These are phyloP conservation scores for Cephus spinipes DNA, from an alignment of 2,888 invertebrate species.

Conservation along the genomic window DNA sequence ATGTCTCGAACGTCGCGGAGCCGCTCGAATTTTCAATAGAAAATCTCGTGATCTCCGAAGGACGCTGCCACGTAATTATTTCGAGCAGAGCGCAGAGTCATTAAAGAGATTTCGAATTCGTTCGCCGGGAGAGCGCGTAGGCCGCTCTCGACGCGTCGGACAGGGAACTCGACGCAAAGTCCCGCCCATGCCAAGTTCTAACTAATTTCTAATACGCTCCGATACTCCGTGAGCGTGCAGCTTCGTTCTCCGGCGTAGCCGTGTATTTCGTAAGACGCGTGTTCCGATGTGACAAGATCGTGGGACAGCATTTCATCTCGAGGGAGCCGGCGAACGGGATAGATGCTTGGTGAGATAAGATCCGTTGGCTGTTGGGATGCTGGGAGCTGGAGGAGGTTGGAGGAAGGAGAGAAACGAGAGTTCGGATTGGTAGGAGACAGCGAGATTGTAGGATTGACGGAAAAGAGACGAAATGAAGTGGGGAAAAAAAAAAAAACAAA, in stretches of 20 bases:
- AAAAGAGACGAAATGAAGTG: neutral
- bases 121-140: neutral
- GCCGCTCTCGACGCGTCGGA: neutral
- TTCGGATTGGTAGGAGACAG: neutral
- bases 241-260: neutral
- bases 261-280: conserved; percentile 24
- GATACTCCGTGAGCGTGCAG: neutral
- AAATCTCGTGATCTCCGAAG: neutral
- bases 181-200: conserved; percentile 5
- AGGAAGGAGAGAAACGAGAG: neutral
- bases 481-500: too few species aligned
- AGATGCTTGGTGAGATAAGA: conserved; percentile 27
- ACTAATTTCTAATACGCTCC: conserved; percentile 6
- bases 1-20: too few species aligned
- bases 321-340: conserved; percentile 18
- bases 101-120: conserved; percentile 1
- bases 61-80: neutral
- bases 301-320: conserved; percentile 29
- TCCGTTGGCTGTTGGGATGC: neutral
- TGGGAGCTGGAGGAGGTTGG: neutral
- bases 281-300: conserved; percentile 29
- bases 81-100: neutral
- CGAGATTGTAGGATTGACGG: neutral
- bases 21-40: neutral
- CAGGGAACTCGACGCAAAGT: neutral